Base-by-base conservation (phyloP, 2,888 invertebrate genomes). In the Rhagium mordax region DNA sequence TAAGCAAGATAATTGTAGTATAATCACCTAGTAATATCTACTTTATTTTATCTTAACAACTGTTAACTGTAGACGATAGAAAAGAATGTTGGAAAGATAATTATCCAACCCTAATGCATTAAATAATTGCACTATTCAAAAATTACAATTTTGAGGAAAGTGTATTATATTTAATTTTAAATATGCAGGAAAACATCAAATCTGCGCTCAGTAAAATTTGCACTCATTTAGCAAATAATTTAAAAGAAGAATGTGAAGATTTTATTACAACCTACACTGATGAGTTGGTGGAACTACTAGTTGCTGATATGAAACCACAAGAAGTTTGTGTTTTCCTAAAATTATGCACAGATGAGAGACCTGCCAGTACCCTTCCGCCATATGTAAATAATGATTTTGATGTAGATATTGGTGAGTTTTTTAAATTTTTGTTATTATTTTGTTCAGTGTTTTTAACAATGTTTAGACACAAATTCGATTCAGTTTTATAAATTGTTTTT, bases 281-380 rank as follows among this genome's bases (percentile, higher is more conserved):
- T 60, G 93, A 94, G 84, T 88, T 97, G 24, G 88, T 96, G 7
- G 94, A 96, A 79, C 93, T 94, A 92, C 85, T 97, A 13, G 87
- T 95, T 1, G 93, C 94, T 15, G 93, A 96, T 83, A 91, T 96
- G 81, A 90, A 91, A 64, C 91, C 94, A 0, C 90, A 93, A 81
- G 94, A 96, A 88, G 92, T 96, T 49, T 97, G 97, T 84, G 92
- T 92, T 0, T 93, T 92, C 81, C 87, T 96, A 71, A 93, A 94
- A 82, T 88, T 96, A 10, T 97, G 96, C 85, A 87, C 90, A 55
- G 90, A 91, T 80, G 84, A 88, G 62, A 81, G 88, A 84, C 84
- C 91, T 85, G 70, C 79, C 47, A 68, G 70, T 49, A 41, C 59
- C 41, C 59, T 75, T 21, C 78, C 79, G 16, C 61, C 69, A 15